Conservation (phyloP, 2,888 invertebrate species). For the Macrosoma leucophasiata region DNA sequence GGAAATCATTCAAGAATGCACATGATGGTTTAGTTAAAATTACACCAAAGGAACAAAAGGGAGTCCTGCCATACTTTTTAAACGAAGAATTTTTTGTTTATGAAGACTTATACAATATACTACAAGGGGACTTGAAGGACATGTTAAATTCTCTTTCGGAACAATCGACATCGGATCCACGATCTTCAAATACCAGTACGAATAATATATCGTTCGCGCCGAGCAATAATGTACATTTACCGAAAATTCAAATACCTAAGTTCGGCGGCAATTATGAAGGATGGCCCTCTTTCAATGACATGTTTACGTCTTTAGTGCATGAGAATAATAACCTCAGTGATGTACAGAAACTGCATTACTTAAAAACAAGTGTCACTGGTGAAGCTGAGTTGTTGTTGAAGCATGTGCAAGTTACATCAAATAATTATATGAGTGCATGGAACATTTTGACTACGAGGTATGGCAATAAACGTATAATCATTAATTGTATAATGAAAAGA, state of each 20-base stretch:
- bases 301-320: slow-evolving; percentile 13
- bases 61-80: slow-evolving; percentile 17
- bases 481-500: slow-evolving; percentile 6
- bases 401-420: slow-evolving; percentile 9
- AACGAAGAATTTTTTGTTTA: slow-evolving; percentile 18
- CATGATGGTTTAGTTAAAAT: slow-evolving; percentile 17
- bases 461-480: slow-evolving; percentile 7
- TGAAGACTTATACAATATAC: slow-evolving; percentile 12
- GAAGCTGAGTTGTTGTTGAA: slow-evolving; percentile 15
- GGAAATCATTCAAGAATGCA: slow-evolving; percentile 12
- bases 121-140: slow-evolving; percentile 11
- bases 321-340: neutral
- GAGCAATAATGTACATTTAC: too few species aligned
- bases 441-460: slow-evolving; percentile 4
- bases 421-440: slow-evolving; percentile 16
- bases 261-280: slow-evolving; percentile 14
- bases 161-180: too few species aligned
- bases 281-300: slow-evolving; percentile 13
- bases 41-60: slow-evolving; percentile 17
- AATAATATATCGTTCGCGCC: too few species aligned
- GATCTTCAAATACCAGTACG: too few species aligned
- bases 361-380: slow-evolving; percentile 14
- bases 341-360: slow-evolving; percentile 14
- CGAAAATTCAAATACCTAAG: slow-evolving; percentile 8
- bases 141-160: slow-evolving; percentile 3